Evolutionary conservation across 2,888 invertebrate species (phyloP).

Genomic region (Tetranychus truncatus): DNA sequence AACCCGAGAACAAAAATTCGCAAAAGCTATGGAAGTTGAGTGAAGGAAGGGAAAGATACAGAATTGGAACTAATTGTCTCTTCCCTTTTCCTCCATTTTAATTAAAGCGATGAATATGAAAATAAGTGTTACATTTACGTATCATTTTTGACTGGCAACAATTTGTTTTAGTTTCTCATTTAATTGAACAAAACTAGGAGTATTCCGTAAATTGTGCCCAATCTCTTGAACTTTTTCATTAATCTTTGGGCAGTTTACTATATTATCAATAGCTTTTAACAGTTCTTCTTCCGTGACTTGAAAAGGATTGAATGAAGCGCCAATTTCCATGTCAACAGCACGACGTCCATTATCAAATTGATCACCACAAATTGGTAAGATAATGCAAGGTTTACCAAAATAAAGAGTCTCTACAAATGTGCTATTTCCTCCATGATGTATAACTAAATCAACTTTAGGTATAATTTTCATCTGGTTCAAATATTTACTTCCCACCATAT

Average conservation of each 20-base stretch:
- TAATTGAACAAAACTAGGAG: background rate
- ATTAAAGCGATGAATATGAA: too few species aligned
- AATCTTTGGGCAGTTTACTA: background rate
- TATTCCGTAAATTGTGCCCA: background rate
- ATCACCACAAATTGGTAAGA: slow-evolving; percentile 9
- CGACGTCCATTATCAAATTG: slow-evolving; percentile 3
- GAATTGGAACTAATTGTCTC: too few species aligned
- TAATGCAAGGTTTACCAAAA: slow-evolving; percentile 15
- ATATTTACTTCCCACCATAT: background rate
- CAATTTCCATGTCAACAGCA: background rate
- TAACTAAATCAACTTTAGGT: background rate
- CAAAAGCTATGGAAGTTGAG: too few species aligned
- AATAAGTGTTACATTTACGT: background rate
- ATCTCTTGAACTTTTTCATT: background rate
- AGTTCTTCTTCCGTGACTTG: background rate
- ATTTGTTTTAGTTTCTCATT: background rate
- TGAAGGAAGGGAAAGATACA: too few species aligned
- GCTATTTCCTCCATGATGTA: slow-evolving; percentile 5
- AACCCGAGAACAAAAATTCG: too few species aligned
- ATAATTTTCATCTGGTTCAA: slow-evolving; percentile 1
- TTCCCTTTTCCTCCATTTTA: too few species aligned
- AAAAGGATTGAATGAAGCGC: background rate
- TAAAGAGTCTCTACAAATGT: background rate
- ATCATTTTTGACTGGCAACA: background rate
- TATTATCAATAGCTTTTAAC: background rate